phyloP scores from a whole-genome alignment of 2,113 vertebrate genomes.

The Sebastes schlegelii region DNA sequence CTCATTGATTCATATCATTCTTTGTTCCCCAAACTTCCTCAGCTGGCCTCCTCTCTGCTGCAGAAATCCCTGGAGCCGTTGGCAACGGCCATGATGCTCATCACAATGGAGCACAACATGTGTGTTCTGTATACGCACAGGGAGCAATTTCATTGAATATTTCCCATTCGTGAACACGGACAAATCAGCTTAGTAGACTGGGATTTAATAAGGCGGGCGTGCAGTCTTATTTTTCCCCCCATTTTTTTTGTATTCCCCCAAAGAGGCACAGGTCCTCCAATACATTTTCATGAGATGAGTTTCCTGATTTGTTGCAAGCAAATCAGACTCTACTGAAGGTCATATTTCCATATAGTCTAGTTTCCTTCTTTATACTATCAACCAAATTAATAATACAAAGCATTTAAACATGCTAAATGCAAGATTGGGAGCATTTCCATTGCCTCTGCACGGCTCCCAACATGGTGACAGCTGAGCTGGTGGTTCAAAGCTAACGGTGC shows the following conservation, averaged over 20 bases:
- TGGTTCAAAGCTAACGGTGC: no score
- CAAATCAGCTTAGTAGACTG: constrained; percentile 15
- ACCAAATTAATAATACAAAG: constrained; percentile 12
- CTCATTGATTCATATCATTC: constrained; percentile 55
- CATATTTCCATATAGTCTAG: neutral
- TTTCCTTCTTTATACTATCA: neutral
- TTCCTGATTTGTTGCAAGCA: neutral
- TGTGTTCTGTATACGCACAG: constrained; percentile 36
- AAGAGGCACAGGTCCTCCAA: neutral
- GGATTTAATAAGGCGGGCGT: constrained; percentile 21
- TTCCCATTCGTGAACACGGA: constrained; percentile 22
- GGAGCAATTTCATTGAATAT: constrained; percentile 39
- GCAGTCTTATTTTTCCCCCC: neutral
- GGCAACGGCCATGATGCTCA: neutral
- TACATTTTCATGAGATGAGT: constrained; percentile 9
- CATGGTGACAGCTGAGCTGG: no score
- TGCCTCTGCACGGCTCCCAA: no score
- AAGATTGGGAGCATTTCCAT: no score
- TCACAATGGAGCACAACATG: constrained; percentile 11
- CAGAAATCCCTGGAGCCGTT: constrained; percentile 27
- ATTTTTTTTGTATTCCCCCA: neutral
- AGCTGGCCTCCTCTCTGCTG: neutral
- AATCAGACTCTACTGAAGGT: neutral
- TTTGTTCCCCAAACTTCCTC: constrained; percentile 26
- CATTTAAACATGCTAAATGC: constrained; percentile 4